Evolutionary conservation across 2,113 vertebrate genomes (phyloP), one percentile per base, ranked within the genome.

Genomic region (Ia io): DNA sequence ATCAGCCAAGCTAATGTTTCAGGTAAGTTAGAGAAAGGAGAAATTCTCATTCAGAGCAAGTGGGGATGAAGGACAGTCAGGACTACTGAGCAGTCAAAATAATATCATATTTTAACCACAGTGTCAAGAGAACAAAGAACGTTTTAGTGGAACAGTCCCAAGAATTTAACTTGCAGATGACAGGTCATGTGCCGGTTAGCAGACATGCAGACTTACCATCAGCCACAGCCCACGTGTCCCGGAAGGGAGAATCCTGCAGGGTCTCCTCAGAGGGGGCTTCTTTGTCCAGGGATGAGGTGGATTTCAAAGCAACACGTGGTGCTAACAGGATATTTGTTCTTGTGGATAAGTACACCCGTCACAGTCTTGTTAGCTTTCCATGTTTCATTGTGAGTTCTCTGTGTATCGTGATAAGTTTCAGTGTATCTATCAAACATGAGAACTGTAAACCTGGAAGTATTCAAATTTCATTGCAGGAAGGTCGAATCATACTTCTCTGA

Each of bases 401-500:
- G 18, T 6, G 13, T 5, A 4, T 0, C 5, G 18, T 12, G 25
- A 25, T 53, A 6, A 56, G 37, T 49, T 74, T 80, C 76, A 1
- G 17, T 0, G 0, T 2, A 16, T 9, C 12, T 28, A 9, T 30
- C 11, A 47, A 76, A 63, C 32, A 53, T 23, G 6, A 49, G n/a
- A 51, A 2, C 35, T 77, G 51, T 74, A 44, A 14, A 30, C 9
- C 17, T 9, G 3, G 30, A 93, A 74, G 44, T 20, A 5, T 40
- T 56, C 32, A 18, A 32, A 83, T 73, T 40, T 67, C 13, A 0
- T 13, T 40, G 86, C n/a, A 9, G 0, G 53, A 51, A 74, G 40
- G 8, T 37, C 5, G 44, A 37, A 61, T 69, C 40, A 5, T 2
- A 49, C 5, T 70, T 74, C 69, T 73, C 28, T 77, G 32, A 49